Evolutionary conservation across 2,113 vertebrate genomes (phyloP), one percentile per base, ranked within the genome.

Genomic region (Osmerus eperlanus): DNA sequence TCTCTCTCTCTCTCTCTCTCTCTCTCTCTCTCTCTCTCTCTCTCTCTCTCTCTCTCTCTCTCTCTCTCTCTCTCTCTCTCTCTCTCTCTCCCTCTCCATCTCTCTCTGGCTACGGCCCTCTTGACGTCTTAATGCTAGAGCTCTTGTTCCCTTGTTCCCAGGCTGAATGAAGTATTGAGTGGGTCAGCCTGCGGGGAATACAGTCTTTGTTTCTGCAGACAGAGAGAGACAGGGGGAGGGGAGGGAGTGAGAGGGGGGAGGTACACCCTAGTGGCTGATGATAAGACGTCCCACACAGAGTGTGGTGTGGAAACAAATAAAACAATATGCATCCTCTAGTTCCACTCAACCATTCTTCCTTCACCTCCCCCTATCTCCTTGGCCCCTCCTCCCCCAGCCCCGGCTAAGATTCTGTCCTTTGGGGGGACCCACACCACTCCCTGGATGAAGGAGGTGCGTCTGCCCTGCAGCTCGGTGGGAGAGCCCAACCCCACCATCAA

Each of bases 391-490:
- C 41, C 23, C 28, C 16, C 78, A 99, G 97, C 96, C 29, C 97
- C 97, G 0, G 97, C 97, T 68, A 99, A 98, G 90, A 99, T 99
- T 81, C 92, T 98, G 71, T 98, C 97, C 1, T 99, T 99, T 0
- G 97, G 97, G 1, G 97, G 97, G 70, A 98, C 96, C 0, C 96
- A 98, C 74, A 98, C 95, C 3, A 98, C 97, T 0, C 97, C 97
- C 0, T 99, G 97, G 97, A 98, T 99, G 96, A 98, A 96, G 85
- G 97, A 99, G 0, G 95, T 99, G 58, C 91, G 96, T 14, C 90
- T 99, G 75, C 96, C 96, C 0, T 99, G 97, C 85, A 95, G 94
- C 84, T 95, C 97, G 0, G 97, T 99, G 0, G 97, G 97, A 21
- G 97, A 99, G 28, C 96, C 97, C 0, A 93, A 91, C 21, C 96